Percentiles rank a stretch among this genome's conserved stretches.
These are phyloP conservation scores for Bombylius major DNA, from an alignment of 2,888 invertebrate species.

Conservation along the genomic window DNA sequence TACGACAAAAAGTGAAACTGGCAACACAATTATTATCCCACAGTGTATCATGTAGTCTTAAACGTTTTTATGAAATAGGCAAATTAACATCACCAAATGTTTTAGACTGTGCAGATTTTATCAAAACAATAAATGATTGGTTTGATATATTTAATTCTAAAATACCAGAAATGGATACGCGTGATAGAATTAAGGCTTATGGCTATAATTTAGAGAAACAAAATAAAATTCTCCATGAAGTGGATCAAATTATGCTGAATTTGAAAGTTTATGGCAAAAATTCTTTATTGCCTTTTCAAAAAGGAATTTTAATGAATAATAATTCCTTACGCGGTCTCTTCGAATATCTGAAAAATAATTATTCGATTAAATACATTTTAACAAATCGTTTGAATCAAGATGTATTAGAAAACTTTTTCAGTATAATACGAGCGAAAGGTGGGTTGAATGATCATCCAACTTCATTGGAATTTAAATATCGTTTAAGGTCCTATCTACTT, in stretches of 20 bases:
- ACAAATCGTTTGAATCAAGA: conserved; percentile 1
- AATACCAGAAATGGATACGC: background rate
- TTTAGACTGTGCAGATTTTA: conserved; percentile 16
- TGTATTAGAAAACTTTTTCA: background rate
- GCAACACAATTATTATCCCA: conserved; percentile 19
- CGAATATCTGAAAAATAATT: background rate
- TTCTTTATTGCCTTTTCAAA: conserved; percentile 17
- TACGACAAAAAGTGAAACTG: conserved; percentile 6
- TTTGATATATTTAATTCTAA: conserved; percentile 18
- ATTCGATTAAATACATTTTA: background rate
- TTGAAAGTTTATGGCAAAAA: conserved; percentile 12
- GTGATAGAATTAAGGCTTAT: conserved; percentile 13
- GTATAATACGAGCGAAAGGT: background rate
- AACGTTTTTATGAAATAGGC: conserved; percentile 12
- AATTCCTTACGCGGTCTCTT: background rate
- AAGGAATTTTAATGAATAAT: conserved; percentile 14
- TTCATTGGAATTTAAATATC: background rate
- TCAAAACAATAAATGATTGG: conserved; percentile 17
- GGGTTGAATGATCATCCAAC: background rate
- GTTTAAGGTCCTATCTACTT: background rate
- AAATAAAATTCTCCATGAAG: conserved; percentile 14
- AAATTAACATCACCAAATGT: conserved; percentile 3
- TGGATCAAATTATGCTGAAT: conserved; percentile 11
- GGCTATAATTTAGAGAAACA: conserved; percentile 13
- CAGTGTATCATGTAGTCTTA: conserved; percentile 14